Base-by-base conservation (phyloP, 2,888 invertebrate genomes). In the Autographa pulchrina region DNA sequence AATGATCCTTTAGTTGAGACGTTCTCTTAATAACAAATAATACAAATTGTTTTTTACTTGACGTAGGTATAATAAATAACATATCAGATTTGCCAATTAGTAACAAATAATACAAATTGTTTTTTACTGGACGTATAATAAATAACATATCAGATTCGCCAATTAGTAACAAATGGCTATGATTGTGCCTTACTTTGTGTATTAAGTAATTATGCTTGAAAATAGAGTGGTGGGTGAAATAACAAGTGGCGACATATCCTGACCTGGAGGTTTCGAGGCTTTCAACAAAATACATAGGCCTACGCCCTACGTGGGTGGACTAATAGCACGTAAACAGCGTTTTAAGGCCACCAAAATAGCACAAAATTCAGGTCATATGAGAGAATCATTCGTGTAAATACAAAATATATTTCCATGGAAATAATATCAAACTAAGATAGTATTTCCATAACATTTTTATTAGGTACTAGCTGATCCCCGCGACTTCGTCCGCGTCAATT, bases 171-270 rank as follows among this genome's bases (percentile, higher is more conserved):
- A 48, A 8, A 48, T 14, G 5, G 16, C 16, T 14, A 48, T 48
- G n/a, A 48, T 48, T n/a, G n/a, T n/a, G n/a, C 48, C 2, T n/a
- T 5, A 48, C 13, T 43, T 43, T n/a, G 14, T 48, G 48, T 6
- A 48, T n/a, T 48, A n/a, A n/a, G 48, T n/a, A n/a, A 48, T 48
- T 48, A 48, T 6, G n/a, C n/a, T 7, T n/a, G n/a, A n/a, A 48
- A 48, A 48, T n/a, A n/a, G n/a, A 48, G 5, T 48, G 48, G 16
- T 1, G 48, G n/a, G 48, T 43, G n/a, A 48, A 48, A 48, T 8
- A 48, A 48, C n/a, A 48, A n/a, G 48, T 48, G n/a, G 48, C n/a
- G 48, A 48, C 48, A n/a, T 48, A 38, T n/a, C n/a, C n/a, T 48
- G 8, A 16, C 25, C 25, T 25, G 25, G 25, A 25, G 25, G 25